Evolutionary conservation across 2,888 invertebrate genomes (phyloP).

Genomic region (Meteorus cinctellus): DNA sequence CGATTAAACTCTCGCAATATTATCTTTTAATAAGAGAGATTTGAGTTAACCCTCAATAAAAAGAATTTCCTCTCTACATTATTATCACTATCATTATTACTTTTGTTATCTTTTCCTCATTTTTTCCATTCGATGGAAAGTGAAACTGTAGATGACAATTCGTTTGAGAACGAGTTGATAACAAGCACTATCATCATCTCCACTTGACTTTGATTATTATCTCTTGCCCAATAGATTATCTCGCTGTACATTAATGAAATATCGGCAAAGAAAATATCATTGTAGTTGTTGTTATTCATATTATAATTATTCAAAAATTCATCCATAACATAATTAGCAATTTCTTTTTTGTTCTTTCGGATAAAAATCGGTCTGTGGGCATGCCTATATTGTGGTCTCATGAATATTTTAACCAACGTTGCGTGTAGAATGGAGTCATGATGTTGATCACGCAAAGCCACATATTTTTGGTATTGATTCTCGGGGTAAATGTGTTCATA

Average conservation of each 20-base stretch:
- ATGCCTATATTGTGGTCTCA: slow-evolving; percentile 18
- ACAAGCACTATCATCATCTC: not conserved
- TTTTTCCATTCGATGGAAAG: not conserved
- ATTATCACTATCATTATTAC: not conserved
- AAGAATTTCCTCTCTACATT: slow-evolving; percentile 33
- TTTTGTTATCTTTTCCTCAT: not conserved
- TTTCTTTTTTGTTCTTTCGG: not conserved
- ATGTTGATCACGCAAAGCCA: slow-evolving; percentile 34
- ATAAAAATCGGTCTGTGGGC: slow-evolving; percentile 24
- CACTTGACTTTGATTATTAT: not conserved
- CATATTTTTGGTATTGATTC: slow-evolving; percentile 40
- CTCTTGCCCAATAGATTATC: not conserved
- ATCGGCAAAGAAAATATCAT: not conserved
- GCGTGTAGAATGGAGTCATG: slow-evolving; percentile 33
- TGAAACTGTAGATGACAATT: not conserved
- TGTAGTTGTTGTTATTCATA: not conserved
- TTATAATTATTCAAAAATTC: not conserved
- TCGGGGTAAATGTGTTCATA: not conserved
- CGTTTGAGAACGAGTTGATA: not conserved
- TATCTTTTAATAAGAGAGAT: slow-evolving; percentile 64
- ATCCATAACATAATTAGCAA: not conserved
- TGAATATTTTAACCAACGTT: slow-evolving; percentile 40
- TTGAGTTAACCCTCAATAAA: slow-evolving; percentile 57
- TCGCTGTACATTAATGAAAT: not conserved
- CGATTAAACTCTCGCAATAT: slow-evolving; percentile 60